These are phyloP conservation scores for Etheostoma perlongum DNA, from an alignment of 2,797 vertebrate species.

Conservation along the genomic window DNA sequence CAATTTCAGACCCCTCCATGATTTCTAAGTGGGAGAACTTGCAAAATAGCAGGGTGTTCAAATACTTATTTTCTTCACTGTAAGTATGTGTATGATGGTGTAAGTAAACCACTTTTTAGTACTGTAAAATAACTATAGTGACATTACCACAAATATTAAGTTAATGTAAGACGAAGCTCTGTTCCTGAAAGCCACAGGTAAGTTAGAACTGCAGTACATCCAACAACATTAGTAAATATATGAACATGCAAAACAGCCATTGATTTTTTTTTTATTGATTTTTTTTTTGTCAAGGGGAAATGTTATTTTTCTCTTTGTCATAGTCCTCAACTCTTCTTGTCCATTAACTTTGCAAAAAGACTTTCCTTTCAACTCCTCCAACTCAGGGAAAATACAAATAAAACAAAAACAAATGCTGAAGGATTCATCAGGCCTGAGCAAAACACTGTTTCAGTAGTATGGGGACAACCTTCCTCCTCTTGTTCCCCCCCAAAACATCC, in stretches of 20 bases:
- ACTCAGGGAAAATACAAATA: conserved; percentile 81
- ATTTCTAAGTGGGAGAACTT: too few species aligned
- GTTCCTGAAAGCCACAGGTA: neutral
- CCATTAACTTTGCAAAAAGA: conserved; percentile 68
- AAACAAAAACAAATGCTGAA: conserved; percentile 77
- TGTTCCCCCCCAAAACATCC: conserved; percentile 66
- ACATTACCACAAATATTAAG: neutral
- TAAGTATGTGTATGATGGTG: neutral
- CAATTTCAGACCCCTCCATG: too few species aligned
- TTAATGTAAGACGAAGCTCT: neutral
- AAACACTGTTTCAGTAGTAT: conserved; percentile 85
- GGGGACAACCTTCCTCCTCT: conserved; percentile 63
- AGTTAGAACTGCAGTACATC: neutral
- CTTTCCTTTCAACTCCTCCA: conserved; percentile 76
- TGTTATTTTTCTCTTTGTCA: conserved; percentile 85
- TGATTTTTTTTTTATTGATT: conserved; percentile 61
- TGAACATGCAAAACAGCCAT: conserved; percentile 65
- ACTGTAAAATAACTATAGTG: neutral
- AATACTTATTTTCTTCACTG: too few species aligned
- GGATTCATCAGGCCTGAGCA: conserved; percentile 83
- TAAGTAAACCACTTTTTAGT: neutral
- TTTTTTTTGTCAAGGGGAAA: conserved; percentile 82
- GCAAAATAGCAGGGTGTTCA: too few species aligned
- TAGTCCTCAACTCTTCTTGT: conserved; percentile 80
- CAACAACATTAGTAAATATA: conserved; percentile 19